Percentiles rank a stretch among this genome's conserved stretches.
phyloP scores from a whole-genome alignment of 2,113 vertebrate species.

The Prunella himalayana region DNA sequence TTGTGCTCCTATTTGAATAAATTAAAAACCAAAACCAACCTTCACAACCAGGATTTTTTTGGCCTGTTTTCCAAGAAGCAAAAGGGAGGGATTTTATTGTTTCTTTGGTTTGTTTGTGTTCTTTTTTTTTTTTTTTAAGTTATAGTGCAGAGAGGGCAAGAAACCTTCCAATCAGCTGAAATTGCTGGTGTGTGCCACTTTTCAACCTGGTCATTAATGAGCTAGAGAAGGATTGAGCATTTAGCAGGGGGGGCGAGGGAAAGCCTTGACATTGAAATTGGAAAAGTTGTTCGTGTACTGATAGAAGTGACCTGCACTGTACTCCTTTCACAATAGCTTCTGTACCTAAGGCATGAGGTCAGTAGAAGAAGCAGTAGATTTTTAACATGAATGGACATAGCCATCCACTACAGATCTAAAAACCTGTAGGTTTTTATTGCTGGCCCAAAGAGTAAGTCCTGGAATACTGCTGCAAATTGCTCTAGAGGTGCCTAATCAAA shows the following conservation, averaged over 20 bases:
- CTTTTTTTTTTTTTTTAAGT: background rate
- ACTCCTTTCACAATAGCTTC: background rate
- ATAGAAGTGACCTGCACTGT: background rate
- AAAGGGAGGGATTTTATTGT: fast-evolving
- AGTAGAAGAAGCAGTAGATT: background rate
- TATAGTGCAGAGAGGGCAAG: background rate
- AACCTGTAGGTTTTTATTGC: background rate
- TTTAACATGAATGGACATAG: background rate
- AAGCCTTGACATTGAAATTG: background rate
- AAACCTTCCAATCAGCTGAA: background rate
- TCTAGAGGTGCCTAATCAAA: background rate
- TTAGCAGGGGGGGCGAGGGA: background rate
- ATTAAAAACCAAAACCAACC: background rate
- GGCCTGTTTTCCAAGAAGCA: background rate
- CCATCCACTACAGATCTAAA: background rate
- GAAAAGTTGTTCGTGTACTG: background rate
- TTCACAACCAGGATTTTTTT: background rate
- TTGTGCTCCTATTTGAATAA: background rate
- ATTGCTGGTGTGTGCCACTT: background rate
- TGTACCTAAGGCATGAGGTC: background rate
- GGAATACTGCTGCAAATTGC: background rate
- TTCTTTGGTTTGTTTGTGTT: background rate
- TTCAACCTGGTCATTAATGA: background rate
- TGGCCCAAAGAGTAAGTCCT: background rate
- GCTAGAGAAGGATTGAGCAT: background rate